These are phyloP conservation scores for Porites divaricata DNA, from an alignment of 92 coral and sea anemone genomes.

Conservation along the genomic window DNA sequence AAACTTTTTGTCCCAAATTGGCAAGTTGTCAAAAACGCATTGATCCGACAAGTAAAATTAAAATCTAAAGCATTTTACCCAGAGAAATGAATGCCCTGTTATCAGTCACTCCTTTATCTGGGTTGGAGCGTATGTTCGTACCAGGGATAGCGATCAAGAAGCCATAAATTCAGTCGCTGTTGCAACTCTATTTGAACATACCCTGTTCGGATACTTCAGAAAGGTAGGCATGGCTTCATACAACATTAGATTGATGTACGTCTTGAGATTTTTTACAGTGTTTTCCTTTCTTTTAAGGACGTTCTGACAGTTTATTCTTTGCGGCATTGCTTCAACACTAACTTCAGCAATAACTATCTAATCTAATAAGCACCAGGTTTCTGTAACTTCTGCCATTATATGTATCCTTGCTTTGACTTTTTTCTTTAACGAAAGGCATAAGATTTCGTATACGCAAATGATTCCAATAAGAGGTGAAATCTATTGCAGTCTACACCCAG, in stretches of 20 bases:
- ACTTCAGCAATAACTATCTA: slow-evolving; percentile 19
- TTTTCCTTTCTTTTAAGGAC: slow-evolving; percentile 16
- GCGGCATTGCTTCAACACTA: slow-evolving; percentile 16
- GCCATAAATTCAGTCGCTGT: slow-evolving; percentile 7
- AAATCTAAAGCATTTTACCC: slow-evolving; percentile 13
- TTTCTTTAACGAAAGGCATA: slow-evolving; percentile 20
- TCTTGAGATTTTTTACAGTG: slow-evolving; percentile 6
- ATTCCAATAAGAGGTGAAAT: slow-evolving; percentile 12
- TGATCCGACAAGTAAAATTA: slow-evolving; percentile 8
- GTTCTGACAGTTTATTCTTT: slow-evolving; percentile 14
- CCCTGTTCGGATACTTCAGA: slow-evolving; percentile 24
- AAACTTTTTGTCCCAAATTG: slow-evolving; percentile 11
- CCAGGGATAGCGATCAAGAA: not conserved
- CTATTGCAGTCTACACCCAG: slow-evolving; percentile 18
- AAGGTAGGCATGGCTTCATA: slow-evolving; percentile 19
- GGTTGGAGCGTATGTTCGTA: slow-evolving; percentile 15
- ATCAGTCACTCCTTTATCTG: slow-evolving; percentile 16
- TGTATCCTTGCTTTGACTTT: slow-evolving; percentile 10
- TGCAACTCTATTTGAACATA: slow-evolving; percentile 20
- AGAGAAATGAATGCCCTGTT: slow-evolving; percentile 7
- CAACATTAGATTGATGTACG: slow-evolving; percentile 15
- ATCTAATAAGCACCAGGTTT: slow-evolving; percentile 8
- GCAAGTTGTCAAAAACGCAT: slow-evolving; percentile 19
- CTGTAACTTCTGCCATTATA: slow-evolving; percentile 13
- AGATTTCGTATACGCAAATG: slow-evolving; percentile 5